These are phyloP conservation scores for Agrochola lota DNA, from an alignment of 2,888 invertebrate genomes.

Conservation along the genomic window DNA sequence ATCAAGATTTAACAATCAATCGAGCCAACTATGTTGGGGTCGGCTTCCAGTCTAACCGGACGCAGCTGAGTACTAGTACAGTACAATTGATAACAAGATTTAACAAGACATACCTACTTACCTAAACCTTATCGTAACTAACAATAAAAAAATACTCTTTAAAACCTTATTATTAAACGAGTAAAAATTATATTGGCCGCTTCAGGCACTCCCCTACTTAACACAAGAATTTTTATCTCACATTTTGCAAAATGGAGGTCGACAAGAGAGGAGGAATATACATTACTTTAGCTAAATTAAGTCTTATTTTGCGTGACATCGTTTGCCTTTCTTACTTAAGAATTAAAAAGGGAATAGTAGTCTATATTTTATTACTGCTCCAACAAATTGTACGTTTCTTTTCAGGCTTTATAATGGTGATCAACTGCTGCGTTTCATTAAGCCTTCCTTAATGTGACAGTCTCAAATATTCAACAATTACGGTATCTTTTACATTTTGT, in stretches of 20 bases:
- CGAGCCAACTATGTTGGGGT: background rate
- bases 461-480: constrained; percentile 59
- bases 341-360: constrained; percentile 77
- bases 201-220: constrained; percentile 66
- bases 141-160: constrained; percentile 46
- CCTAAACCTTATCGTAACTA: constrained; percentile 15
- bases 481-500: constrained; percentile 32
- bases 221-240: constrained; percentile 73
- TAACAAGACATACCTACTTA: background rate
- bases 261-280: constrained; percentile 75
- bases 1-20: background rate
- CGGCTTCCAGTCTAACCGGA: background rate
- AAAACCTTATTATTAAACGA: constrained; percentile 65
- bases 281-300: constrained; percentile 85
- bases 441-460: constrained; percentile 47
- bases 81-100: constrained; percentile 3
- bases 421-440: constrained; percentile 61
- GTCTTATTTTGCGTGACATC: constrained; percentile 85
- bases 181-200: constrained; percentile 69
- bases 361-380: constrained; percentile 74
- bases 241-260: constrained; percentile 76
- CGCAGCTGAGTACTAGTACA: background rate
- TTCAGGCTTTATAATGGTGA: constrained; percentile 60
- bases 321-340: constrained; percentile 81
- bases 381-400: constrained; percentile 76